These are phyloP conservation scores for Cottus gobio DNA, from an alignment of 2,113 vertebrate species.

Conservation along the genomic window DNA sequence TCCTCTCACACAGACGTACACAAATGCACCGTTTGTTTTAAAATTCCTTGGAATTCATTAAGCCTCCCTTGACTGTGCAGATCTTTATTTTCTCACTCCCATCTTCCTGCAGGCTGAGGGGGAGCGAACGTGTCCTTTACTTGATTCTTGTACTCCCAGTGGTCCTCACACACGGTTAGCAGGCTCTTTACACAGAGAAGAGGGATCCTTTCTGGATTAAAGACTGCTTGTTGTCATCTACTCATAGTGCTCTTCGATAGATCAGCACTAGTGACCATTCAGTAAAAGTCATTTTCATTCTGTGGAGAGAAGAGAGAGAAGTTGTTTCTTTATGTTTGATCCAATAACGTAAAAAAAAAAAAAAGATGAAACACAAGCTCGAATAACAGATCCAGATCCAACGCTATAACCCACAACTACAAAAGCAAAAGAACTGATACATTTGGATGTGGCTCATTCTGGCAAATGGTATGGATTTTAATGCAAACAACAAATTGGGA, in stretches of 20 bases:
- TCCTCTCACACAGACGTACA: conserved; percentile 44
- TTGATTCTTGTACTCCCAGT: conserved; percentile 70
- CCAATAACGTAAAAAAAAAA: conserved; percentile 26
- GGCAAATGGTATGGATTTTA: conserved; percentile 12
- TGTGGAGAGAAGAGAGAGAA: conserved; percentile 66
- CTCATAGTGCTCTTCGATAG: conserved; percentile 32
- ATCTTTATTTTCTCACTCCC: conserved; percentile 67
- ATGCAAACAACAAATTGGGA: conserved; percentile 11
- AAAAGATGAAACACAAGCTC: conserved; percentile 20
- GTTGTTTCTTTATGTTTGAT: conserved; percentile 39
- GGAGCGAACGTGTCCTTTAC: conserved; percentile 65
- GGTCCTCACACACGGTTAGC: conserved; percentile 61
- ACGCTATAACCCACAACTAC: conserved; percentile 16
- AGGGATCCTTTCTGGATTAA: conserved; percentile 68
- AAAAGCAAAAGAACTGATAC: conserved; percentile 1
- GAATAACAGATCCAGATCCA: conserved; percentile 48
- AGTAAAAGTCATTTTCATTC: conserved; percentile 56
- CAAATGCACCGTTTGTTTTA: conserved; percentile 50
- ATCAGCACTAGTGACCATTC: conserved; percentile 50
- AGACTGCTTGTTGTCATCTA: conserved; percentile 61
- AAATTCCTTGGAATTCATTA: conserved; percentile 68
- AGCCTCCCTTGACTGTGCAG: conserved; percentile 45
- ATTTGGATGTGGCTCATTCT: conserved; percentile 8
- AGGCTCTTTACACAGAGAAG: conserved; percentile 57
- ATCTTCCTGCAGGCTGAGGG: conserved; percentile 56